Conservation (phyloP, 1,140 invertebrate species). For the Uloborus diversus region DNA sequence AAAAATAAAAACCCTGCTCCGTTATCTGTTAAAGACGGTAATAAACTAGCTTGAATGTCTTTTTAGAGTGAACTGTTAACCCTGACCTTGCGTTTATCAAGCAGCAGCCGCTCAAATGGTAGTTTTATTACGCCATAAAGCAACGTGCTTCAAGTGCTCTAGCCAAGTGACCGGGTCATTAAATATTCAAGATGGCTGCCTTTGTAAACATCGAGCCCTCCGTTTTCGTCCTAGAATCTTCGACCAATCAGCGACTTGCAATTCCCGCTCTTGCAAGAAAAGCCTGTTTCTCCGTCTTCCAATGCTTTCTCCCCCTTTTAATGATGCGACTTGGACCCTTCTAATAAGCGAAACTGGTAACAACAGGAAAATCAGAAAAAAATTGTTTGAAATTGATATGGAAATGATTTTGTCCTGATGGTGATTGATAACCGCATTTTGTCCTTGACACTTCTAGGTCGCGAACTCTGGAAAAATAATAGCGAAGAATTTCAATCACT, state of each 20-base stretch:
- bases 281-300: neutral
- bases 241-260: constrained; percentile 29
- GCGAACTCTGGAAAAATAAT: constrained; percentile 9
- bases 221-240: neutral
- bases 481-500: constrained; percentile 35
- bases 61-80: constrained; percentile 35
- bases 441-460: constrained; percentile 25
- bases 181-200: constrained; percentile 47
- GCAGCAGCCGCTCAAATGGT: constrained; percentile 36
- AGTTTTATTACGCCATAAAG: constrained; percentile 55
- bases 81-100: constrained; percentile 54
- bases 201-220: constrained; percentile 35
- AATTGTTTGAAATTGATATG: constrained; percentile 23
- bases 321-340: neutral
- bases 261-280: neutral
- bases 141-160: constrained; percentile 4
- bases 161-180: constrained; percentile 17
- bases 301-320: neutral
- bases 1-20: no score
- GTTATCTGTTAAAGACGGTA: constrained; percentile 14
- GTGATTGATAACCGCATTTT: constrained; percentile 21
- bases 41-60: constrained; percentile 34
- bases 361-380: constrained; percentile 26
- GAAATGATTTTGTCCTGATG: constrained; percentile 6
- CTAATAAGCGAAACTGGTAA: constrained; percentile 19